Base-by-base conservation (phyloP, 1,140 invertebrate species). In the Pseudachorutes palmiensis region DNA sequence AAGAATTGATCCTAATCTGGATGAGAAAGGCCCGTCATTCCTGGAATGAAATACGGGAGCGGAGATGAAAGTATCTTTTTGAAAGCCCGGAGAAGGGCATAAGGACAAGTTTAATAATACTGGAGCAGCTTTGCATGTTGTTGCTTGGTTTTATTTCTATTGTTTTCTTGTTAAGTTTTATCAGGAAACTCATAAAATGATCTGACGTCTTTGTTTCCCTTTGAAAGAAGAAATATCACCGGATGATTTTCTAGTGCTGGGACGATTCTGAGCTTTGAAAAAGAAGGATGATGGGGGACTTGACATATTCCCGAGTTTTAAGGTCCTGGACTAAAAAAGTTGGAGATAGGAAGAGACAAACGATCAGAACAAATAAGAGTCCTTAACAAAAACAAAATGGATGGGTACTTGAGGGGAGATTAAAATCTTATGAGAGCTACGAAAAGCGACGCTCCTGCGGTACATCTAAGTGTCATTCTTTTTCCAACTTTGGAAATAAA, bases 351-450 rank as follows among this genome's bases (percentile, higher is more conserved):
- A 14, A 26, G 51, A 55, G 51, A 55, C 51, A 55, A 55, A 55
- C 51, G 51, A 55, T 55, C 51, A 55, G 51, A 55, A 55, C 51
- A 55, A 55, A 55, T 55, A 55, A 55, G 51, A 55, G 5, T 26
- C 24, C 12, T 26, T 55, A 14, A 14, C 51, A 19, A 14, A 19
- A 19, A 14, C 12, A 14, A 55, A 55, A 55, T 55, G 51, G 9
- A 55, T 55, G 9, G 9, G 12, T 26, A 14, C 24, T 55, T 9
- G 36, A 45, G 36, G 19, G 36, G 9, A 45, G 36, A 45, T 45
- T 45, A 45, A 45, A 45, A 45, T 45, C 36, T 45, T 45, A 19
- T 45, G 19, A 45, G 19, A 45, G 9, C 36, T 45, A 45, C 36
- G 19, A 45, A 45, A 45, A 19, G 19, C 36, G 36, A 12, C n/a